phyloP scores from a whole-genome alignment of 2,888 invertebrate species.

The Congeria kusceri region DNA sequence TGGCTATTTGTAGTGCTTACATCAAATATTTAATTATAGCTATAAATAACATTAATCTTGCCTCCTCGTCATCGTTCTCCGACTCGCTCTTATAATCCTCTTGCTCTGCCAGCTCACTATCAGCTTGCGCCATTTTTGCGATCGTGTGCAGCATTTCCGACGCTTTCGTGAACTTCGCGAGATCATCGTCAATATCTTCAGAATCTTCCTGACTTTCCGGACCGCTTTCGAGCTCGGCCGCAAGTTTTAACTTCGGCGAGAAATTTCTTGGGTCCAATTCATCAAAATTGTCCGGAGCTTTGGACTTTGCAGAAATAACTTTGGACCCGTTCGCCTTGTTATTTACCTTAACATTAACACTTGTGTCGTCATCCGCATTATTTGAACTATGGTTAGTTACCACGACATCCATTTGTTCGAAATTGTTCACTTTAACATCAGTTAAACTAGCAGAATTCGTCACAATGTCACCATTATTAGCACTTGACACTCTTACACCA shows the following conservation, averaged over 20 bases:
- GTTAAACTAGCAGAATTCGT: slow-evolving; percentile 1
- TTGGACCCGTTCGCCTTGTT: too few relatives aligned
- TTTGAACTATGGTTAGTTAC: neutral
- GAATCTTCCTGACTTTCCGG: slow-evolving; percentile 3
- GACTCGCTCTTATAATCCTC: slow-evolving; percentile 62
- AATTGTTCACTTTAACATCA: slow-evolving; percentile 13
- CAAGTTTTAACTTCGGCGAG: slow-evolving; percentile 41
- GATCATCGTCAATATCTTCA: slow-evolving; percentile 50
- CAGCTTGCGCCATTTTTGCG: slow-evolving; percentile 50
- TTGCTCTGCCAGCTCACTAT: slow-evolving; percentile 59
- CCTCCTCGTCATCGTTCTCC: slow-evolving; percentile 53
- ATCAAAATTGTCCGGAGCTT: slow-evolving; percentile 12
- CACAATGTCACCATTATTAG: slow-evolving; percentile 3
- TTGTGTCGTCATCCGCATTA: neutral
- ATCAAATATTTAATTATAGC: too few relatives aligned
- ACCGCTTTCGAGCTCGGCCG: slow-evolving; percentile 9
- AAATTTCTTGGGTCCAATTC: slow-evolving; percentile 47
- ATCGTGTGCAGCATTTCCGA: slow-evolving; percentile 62
- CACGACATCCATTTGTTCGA: neutral
- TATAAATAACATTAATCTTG: neutral
- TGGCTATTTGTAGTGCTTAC: too few relatives aligned
- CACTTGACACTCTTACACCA: neutral
- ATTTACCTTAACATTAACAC: too few relatives aligned
- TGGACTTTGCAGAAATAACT: neutral
- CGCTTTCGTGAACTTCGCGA: slow-evolving; percentile 60